Evolutionary conservation across 2,888 invertebrate species (phyloP).

Genomic region (Lottia gigantea): DNA sequence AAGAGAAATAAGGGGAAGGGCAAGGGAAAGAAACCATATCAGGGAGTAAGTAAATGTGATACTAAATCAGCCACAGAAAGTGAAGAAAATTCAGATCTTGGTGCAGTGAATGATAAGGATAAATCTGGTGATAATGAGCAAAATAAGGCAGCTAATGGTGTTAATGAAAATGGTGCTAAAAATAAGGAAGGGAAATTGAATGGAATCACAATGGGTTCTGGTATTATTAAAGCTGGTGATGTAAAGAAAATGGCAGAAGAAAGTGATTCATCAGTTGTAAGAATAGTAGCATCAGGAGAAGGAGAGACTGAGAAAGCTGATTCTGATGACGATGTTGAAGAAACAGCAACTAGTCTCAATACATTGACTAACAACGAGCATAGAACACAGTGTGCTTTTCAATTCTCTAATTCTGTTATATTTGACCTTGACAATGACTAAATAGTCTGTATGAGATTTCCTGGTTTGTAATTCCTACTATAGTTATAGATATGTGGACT

Average conservation of each 20-base stretch:
- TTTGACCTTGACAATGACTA: constrained; percentile 63
- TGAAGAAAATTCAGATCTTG: constrained; percentile 26
- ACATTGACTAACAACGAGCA: constrained; percentile 39
- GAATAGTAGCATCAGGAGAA: constrained; percentile 11
- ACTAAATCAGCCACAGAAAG: constrained; percentile 27
- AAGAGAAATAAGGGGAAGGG: constrained; percentile 16
- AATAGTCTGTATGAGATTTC: constrained; percentile 13
- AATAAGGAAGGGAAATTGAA: background rate
- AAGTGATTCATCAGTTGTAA: constrained; percentile 18
- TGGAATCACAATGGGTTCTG: background rate
- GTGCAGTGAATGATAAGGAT: constrained; percentile 32
- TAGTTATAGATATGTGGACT: too few relatives aligned
- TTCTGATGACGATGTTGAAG: constrained; percentile 30
- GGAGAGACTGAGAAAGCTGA: constrained; percentile 18
- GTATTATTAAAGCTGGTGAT: constrained; percentile 12
- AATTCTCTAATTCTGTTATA: constrained; percentile 61
- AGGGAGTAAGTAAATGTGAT: constrained; percentile 33
- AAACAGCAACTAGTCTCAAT: constrained; percentile 35
- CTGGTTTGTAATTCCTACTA: too few relatives aligned
- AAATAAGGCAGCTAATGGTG: constrained; percentile 23
- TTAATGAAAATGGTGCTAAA: constrained; percentile 3
- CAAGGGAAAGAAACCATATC: constrained; percentile 20
- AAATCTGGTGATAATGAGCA: constrained; percentile 8
- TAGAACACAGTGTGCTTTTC: constrained; percentile 60
- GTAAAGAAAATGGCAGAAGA: constrained; percentile 18